phyloP scores from a whole-genome alignment of 37 sponge, comb jelly and placozoan species.

The Amphimedon queenslandica region DNA sequence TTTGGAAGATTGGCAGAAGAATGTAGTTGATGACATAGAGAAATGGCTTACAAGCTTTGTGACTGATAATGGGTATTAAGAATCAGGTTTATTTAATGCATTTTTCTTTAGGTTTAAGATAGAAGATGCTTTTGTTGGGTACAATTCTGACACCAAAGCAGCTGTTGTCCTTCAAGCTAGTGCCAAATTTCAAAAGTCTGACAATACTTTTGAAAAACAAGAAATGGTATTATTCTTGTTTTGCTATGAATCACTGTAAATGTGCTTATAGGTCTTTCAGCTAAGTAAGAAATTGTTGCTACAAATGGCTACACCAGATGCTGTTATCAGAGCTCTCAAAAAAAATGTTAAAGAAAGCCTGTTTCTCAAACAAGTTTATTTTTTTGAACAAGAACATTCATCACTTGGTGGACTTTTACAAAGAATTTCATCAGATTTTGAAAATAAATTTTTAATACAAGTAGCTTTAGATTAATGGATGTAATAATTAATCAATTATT shows the following conservation, averaged over 20 bases:
- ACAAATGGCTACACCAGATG: conserved; percentile 29
- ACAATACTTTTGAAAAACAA: no score
- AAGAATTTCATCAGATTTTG: neutral
- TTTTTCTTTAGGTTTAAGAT: neutral
- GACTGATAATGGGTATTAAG: neutral
- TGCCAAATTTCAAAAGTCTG: neutral
- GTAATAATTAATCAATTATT: neutral
- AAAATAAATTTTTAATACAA: neutral
- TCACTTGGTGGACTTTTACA: conserved; percentile 37
- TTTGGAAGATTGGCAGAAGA: conserved; percentile 9
- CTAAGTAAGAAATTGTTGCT: conserved; percentile 15
- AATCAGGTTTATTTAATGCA: neutral
- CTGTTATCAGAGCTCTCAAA: neutral
- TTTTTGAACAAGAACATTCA: conserved; percentile 33
- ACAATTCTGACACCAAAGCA: conserved; percentile 35
- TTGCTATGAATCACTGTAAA: no score
- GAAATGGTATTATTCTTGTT: no score
- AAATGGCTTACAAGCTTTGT: conserved; percentile 20
- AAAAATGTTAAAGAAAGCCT: neutral
- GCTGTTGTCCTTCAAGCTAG: conserved; percentile 36
- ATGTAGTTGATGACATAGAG: neutral
- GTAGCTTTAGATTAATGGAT: neutral
- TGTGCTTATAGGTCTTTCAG: conserved; percentile 14
- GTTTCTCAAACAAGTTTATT: conserved; percentile 26
- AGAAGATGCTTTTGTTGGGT: conserved; percentile 45